Conservation (phyloP, 2,888 invertebrate species). For the Villa cingulata region DNA sequence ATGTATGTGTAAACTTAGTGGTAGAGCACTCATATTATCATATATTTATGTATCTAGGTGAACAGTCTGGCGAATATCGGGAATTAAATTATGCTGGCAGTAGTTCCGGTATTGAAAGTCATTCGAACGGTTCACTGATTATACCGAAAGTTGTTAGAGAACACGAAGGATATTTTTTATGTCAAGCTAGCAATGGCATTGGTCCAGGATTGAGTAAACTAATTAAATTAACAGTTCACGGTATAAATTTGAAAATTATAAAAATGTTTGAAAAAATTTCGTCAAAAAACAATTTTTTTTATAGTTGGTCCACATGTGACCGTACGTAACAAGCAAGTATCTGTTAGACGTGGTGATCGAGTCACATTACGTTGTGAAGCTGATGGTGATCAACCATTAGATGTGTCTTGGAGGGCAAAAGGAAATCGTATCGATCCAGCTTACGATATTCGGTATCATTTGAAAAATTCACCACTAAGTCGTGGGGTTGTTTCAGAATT, state of each 20-base stretch:
- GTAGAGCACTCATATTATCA: too few relatives aligned
- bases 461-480: constrained; percentile 32
- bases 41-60: too few relatives aligned
- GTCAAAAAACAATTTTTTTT: background rate
- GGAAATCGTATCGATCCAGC: constrained; percentile 39
- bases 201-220: constrained; percentile 48
- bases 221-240: constrained; percentile 46
- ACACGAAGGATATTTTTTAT: constrained; percentile 43
- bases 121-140: constrained; percentile 39
- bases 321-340: constrained; percentile 37
- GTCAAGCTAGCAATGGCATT: constrained; percentile 47
- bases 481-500: constrained; percentile 42
- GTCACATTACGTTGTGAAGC: constrained; percentile 40
- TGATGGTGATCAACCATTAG: constrained; percentile 41
- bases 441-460: constrained; percentile 38
- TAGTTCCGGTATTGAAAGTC: constrained; percentile 31
- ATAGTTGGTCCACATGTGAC: constrained; percentile 41
- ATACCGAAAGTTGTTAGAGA: constrained; percentile 41
- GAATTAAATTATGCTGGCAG: constrained; percentile 38
- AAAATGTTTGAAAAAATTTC: background rate
- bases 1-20: too few relatives aligned
- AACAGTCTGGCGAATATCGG: constrained; percentile 40
- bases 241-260: constrained; percentile 26
- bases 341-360: constrained; percentile 40
- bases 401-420: constrained; percentile 40